These are phyloP conservation scores for Apus apus DNA, from an alignment of 2,113 vertebrate species.

Conservation along the genomic window DNA sequence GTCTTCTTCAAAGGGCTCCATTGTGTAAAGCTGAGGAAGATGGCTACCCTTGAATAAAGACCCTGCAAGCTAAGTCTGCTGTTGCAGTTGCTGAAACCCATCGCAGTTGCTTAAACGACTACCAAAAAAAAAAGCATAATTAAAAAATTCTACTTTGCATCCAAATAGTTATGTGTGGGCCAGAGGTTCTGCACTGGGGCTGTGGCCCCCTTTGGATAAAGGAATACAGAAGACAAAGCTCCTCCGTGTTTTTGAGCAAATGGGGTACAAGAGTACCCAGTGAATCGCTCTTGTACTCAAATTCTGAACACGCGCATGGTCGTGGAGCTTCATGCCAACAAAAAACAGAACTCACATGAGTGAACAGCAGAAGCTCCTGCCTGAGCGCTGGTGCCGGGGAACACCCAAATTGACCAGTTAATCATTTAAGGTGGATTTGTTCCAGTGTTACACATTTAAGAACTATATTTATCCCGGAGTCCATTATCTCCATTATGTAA, in stretches of 20 bases:
- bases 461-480: background rate
- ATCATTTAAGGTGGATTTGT: constrained; percentile 9
- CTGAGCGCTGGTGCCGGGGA: background rate
- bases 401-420: background rate
- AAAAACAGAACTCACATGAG: background rate
- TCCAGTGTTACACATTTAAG: constrained; percentile 24
- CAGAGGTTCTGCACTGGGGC: constrained; percentile 54
- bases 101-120: constrained; percentile 43
- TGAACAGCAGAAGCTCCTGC: constrained; percentile 30
- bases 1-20: constrained; percentile 95
- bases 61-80: constrained; percentile 46
- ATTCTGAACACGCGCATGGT: background rate
- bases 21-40: constrained; percentile 83
- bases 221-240: constrained; percentile 30
- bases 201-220: constrained; percentile 17
- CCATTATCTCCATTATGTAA: constrained; percentile 6
- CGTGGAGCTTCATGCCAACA: background rate
- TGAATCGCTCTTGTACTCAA: background rate
- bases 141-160: background rate
- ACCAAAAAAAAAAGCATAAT: background rate
- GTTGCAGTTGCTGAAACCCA: constrained; percentile 37
- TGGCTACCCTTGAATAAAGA: background rate
- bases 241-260: constrained; percentile 13
- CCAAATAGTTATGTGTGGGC: constrained; percentile 46
- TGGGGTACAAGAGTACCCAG: background rate